phyloP scores from a whole-genome alignment of 2,113 vertebrate species.

The Vombatus ursinus region DNA sequence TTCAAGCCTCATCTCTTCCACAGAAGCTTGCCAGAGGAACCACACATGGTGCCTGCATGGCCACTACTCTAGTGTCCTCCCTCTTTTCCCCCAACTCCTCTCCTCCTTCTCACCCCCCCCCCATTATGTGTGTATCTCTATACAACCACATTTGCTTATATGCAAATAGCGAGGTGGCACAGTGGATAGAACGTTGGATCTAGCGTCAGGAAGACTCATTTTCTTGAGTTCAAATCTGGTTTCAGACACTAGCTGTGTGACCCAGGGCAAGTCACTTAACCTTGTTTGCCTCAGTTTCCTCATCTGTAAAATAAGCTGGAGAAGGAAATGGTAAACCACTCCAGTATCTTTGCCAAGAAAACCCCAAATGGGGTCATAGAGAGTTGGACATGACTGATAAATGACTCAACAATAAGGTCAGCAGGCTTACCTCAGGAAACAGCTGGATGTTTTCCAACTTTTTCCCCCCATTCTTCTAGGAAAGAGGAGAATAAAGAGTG shows the following conservation, averaged over 20 bases:
- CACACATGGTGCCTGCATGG: not conserved
- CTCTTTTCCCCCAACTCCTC: not conserved
- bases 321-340: not conserved
- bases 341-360: not conserved
- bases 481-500: not conserved
- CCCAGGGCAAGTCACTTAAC: not conserved
- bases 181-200: no score
- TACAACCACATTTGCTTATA: not conserved
- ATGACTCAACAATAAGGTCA: not conserved
- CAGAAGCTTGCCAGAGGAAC: not conserved
- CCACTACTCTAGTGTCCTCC: not conserved
- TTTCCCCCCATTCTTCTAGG: not conserved
- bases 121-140: not conserved
- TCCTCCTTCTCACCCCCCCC: not conserved
- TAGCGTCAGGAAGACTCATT: no score
- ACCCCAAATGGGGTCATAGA: not conserved
- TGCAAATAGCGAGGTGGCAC: not conserved
- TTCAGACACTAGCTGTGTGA: no score
- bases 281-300: not conserved
- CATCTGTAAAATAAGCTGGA: not conserved
- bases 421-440: not conserved
- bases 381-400: not conserved
- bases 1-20: not conserved
- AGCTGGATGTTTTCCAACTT: not conserved
- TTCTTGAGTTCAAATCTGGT: no score